Base-by-base conservation (phyloP, 2,888 invertebrate species). In the Heteromurus nitidus region DNA sequence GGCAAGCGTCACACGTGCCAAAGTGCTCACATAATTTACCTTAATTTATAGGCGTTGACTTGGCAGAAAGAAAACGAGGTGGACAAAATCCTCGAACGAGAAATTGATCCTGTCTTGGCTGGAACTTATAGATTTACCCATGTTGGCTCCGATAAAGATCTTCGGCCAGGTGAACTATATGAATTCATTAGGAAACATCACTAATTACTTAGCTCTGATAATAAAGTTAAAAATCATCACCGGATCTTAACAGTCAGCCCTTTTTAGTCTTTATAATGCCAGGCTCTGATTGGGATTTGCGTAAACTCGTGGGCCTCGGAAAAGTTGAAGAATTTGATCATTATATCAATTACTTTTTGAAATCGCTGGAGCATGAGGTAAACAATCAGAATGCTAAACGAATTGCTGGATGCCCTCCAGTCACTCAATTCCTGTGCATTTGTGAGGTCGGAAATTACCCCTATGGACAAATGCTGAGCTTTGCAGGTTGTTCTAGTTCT, bases 361-460 rank as follows among this genome's bases (percentile, higher is more conserved):
- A 82, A 72, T 13, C 53, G 1, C 11, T 65, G 2, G 13, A 65
- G 67, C 7, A 60, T 7, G 55, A 16, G 0, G 67, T 82, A 44
- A 5, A 36, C n/a, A 24, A 1, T 1, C 22, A 22, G 3, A 76
- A 64, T 31, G 22, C 22, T 1, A 70, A 22, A 1, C 42, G 31
- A 18, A 30, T 42, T 11, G 18, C 28, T 13, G 72, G 55, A 2
- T 18, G 31, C n/a, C 44, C 76, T 26, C 76, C 82, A 3, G 28
- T 75, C 13, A 82, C 82, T 7, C 76, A 76, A 28, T 62, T 72
- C 55, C 28, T 64, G 7, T 0, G 13, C 0, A 58, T 82, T 55
- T 11, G 20, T 42, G 82, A 82, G 20, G 42, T 53, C 26, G 30
- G 60, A 18, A 42, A 24, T 5, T 82, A 47, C 50, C 65, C 82